Percentiles rank a stretch among this genome's conserved stretches.
Conservation (phyloP, 2,888 invertebrate species). For the Hyles lineata region DNA sequence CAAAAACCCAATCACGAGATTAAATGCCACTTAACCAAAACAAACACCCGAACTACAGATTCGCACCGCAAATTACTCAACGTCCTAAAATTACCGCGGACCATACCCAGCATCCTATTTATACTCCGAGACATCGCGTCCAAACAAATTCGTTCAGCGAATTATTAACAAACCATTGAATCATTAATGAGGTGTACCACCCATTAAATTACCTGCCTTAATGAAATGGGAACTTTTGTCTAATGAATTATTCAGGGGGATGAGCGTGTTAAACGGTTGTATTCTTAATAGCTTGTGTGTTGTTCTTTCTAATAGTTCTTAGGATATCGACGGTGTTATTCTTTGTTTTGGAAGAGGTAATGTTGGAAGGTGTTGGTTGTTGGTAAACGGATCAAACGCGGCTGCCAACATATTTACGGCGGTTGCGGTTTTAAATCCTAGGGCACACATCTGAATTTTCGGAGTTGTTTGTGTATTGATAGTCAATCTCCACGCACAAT, state of each 20-base stretch:
- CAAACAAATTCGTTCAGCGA: slow-evolving; percentile 35
- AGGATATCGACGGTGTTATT: no score
- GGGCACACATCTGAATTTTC: no score
- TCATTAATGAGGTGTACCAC: slow-evolving; percentile 37
- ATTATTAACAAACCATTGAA: slow-evolving; percentile 44
- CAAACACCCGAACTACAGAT: background rate
- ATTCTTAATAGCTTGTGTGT: background rate
- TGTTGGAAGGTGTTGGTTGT: no score
- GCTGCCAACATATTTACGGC: no score
- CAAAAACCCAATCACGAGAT: background rate
- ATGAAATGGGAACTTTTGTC: slow-evolving; percentile 18
- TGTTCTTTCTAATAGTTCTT: background rate
- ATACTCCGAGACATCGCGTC: slow-evolving; percentile 19
- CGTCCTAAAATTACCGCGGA: slow-evolving; percentile 16
- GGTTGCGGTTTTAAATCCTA: no score
- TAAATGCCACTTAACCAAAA: background rate
- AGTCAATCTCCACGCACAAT: no score
- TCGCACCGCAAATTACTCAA: background rate
- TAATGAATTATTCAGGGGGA: slow-evolving; percentile 5
- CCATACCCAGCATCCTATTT: slow-evolving; percentile 11
- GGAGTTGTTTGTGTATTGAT: no score
- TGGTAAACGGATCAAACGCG: no score
- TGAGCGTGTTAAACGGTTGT: slow-evolving; percentile 7
- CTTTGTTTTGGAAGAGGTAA: no score
- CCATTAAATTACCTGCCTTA: slow-evolving; percentile 32